Conservation (phyloP, 1,140 invertebrate genomes). For the Chelonus insularis region DNA sequence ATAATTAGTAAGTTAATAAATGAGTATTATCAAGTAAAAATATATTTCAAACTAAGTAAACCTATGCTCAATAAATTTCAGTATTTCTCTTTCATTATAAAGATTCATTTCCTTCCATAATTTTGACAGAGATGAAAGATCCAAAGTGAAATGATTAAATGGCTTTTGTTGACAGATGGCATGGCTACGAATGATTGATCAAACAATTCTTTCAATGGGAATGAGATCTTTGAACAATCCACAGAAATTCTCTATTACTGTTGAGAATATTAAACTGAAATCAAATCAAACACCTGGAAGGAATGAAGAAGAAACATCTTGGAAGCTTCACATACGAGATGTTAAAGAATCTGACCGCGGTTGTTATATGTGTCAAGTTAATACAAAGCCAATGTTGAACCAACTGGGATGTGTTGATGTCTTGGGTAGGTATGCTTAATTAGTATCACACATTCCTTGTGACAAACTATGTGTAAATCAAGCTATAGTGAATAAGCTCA, state of each 20-base stretch:
- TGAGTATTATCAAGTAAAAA: too few relatives aligned
- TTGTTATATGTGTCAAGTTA: constrained; percentile 88
- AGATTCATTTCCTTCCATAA: too few relatives aligned
- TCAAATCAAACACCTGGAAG: constrained; percentile 29
- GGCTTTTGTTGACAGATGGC: constrained; percentile 57
- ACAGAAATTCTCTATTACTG: constrained; percentile 58
- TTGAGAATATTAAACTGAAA: constrained; percentile 55
- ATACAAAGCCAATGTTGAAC: constrained; percentile 86
- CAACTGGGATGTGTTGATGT: constrained; percentile 87
- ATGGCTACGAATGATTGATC: constrained; percentile 64
- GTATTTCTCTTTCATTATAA: too few relatives aligned
- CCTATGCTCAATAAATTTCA: too few relatives aligned
- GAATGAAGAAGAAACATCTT: constrained; percentile 53
- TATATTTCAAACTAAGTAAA: too few relatives aligned
- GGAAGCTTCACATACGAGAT: constrained; percentile 61
- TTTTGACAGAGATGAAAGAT: too few relatives aligned
- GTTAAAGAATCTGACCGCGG: constrained; percentile 60
- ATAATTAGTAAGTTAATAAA: too few relatives aligned
- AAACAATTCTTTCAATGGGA: constrained; percentile 64
- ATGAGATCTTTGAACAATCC: constrained; percentile 64
- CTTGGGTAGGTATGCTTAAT: constrained; percentile 66
- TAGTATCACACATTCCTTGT: constrained; percentile 14
- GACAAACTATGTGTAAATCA: constrained; percentile 13
- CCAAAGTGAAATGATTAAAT: constrained; percentile 5
- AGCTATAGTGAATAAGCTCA: neutral